A percentile compares a stretch with the other conserved stretches of the same genome.
These are phyloP conservation scores for Blastomussa wellsi DNA, from an alignment of 92 coral and sea anemone genomes.

Conservation along the genomic window DNA sequence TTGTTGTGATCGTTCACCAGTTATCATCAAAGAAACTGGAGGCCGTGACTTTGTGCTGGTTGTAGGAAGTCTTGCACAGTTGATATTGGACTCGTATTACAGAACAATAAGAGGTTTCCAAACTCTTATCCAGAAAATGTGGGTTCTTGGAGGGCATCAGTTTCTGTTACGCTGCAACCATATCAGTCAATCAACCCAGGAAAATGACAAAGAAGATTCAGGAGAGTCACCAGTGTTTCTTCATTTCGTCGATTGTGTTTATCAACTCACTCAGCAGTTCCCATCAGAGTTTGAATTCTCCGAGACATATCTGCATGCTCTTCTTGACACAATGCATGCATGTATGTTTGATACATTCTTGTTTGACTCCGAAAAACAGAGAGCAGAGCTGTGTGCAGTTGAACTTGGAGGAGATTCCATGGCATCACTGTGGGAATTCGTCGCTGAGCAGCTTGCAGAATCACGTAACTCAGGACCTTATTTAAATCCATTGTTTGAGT, in stretches of 20 bases:
- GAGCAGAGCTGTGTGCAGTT: slow-evolving; percentile 54
- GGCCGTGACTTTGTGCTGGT: slow-evolving; percentile 93
- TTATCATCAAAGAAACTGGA: slow-evolving; percentile 81
- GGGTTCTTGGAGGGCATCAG: slow-evolving; percentile 99
- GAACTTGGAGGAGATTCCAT: slow-evolving; percentile 67
- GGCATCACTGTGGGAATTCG: slow-evolving; percentile 90
- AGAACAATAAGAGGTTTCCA: slow-evolving; percentile 97
- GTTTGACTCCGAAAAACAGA: slow-evolving; percentile 88
- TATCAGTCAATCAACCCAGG: slow-evolving; percentile 55
- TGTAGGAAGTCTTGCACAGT: slow-evolving; percentile 84
- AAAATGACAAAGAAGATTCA: slow-evolving; percentile 76
- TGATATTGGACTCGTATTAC: slow-evolving; percentile 84
- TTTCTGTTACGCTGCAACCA: slow-evolving; percentile 88
- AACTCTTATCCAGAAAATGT: slow-evolving; percentile 93
- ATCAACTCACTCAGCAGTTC: slow-evolving; percentile 89
- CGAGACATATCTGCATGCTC: slow-evolving; percentile 85
- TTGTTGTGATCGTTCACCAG: slow-evolving; percentile 79
- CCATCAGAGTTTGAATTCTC: slow-evolving; percentile 98
- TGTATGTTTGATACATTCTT: slow-evolving; percentile 95
- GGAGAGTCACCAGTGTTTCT: slow-evolving; percentile 92
- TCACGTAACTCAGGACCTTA: slow-evolving; percentile 77
- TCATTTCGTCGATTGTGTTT: slow-evolving; percentile 97
- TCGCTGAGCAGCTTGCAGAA: slow-evolving; percentile 82
- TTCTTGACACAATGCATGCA: slow-evolving; percentile 88
- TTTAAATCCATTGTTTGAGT: slow-evolving; percentile 88